Evolutionary conservation across 2,888 invertebrate genomes (phyloP).

Genomic region (Hedychridium roseum): DNA sequence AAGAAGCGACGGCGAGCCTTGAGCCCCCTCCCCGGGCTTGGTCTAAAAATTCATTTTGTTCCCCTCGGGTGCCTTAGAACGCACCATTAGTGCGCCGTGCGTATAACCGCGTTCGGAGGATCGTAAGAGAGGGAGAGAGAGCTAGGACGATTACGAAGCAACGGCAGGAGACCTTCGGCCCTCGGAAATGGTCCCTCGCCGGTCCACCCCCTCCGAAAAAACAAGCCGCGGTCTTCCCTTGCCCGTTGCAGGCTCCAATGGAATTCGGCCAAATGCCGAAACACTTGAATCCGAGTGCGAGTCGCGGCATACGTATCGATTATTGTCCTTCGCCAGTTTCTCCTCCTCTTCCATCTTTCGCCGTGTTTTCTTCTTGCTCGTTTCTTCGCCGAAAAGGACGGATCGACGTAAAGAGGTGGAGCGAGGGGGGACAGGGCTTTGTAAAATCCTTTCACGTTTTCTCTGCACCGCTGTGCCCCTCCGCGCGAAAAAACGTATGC

Average conservation of each 20-base stretch:
- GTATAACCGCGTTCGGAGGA: slow-evolving; percentile 14
- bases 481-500: no score
- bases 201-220: no score
- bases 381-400: no score
- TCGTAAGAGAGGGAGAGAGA: no score
- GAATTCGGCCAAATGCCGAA: slow-evolving; percentile 35
- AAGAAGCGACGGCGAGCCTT: slow-evolving; percentile 45
- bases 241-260: slow-evolving; percentile 21
- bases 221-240: background rate
- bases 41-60: slow-evolving; percentile 46
- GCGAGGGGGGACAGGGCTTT: no score
- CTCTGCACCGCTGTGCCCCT: no score
- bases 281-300: slow-evolving; percentile 25
- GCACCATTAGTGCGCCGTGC: slow-evolving; percentile 37
- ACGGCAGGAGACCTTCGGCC: slow-evolving; percentile 25
- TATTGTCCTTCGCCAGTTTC: slow-evolving; percentile 12
- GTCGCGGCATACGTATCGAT: slow-evolving; percentile 22
- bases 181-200: slow-evolving; percentile 24
- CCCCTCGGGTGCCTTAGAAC: slow-evolving; percentile 34
- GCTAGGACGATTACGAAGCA: slow-evolving; percentile 35
- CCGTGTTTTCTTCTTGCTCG: background rate
- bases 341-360: slow-evolving; percentile 7
- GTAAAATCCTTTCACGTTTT: no score
- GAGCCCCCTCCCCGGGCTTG: slow-evolving; percentile 19
- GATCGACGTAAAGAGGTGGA: slow-evolving; percentile 7